These are phyloP conservation scores for Boleophthalmus pectinirostris DNA, from an alignment of 2,113 vertebrate species.

Conservation along the genomic window DNA sequence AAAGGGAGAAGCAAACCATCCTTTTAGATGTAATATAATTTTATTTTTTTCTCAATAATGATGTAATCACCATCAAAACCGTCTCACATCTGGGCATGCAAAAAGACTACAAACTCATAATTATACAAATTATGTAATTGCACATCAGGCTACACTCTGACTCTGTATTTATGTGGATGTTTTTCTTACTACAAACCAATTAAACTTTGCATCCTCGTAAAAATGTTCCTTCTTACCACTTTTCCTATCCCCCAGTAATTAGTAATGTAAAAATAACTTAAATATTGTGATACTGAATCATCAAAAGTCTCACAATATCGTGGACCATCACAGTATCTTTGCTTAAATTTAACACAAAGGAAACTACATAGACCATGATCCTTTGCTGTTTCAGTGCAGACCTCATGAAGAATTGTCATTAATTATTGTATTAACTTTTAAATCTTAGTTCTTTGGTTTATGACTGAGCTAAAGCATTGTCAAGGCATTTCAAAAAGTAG, in stretches of 20 bases:
- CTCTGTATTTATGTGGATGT: not conserved
- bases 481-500: too few relatives aligned
- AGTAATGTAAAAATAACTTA: too few relatives aligned
- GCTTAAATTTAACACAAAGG: too few relatives aligned
- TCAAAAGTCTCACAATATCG: too few relatives aligned
- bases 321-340: too few relatives aligned
- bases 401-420: too few relatives aligned
- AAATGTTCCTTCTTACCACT: not conserved
- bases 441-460: too few relatives aligned
- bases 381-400: too few relatives aligned
- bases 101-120: not conserved
- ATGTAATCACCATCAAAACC: not conserved
- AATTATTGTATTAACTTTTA: too few relatives aligned
- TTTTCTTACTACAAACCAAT: not conserved
- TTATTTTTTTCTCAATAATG: not conserved
- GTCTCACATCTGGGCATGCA: not conserved
- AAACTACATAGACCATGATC: too few relatives aligned
- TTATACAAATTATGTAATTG: not conserved
- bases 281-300: too few relatives aligned
- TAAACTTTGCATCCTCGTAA: not conserved
- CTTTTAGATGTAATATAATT: not conserved
- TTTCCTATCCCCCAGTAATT: conserved; percentile 12
- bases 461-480: too few relatives aligned
- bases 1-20: not conserved
- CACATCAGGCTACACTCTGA: not conserved